Evolutionary conservation across 2,888 invertebrate species (phyloP).

Genomic region (Schizaphis graminum): DNA sequence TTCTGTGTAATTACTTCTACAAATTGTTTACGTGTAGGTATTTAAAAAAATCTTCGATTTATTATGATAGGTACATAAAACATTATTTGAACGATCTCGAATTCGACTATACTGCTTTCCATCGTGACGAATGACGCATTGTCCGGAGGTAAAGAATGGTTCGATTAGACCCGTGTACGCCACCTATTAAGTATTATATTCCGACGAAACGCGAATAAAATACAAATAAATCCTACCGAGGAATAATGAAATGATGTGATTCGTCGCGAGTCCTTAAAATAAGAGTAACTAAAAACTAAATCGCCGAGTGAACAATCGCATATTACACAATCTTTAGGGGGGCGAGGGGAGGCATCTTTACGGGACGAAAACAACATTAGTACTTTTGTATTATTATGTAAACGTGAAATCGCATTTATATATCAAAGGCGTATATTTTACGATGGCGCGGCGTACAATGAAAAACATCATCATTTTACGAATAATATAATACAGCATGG

Average conservation of each 20-base stretch:
- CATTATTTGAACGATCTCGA: not conserved
- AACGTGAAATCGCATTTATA: not conserved
- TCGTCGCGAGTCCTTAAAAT: slow-evolving; percentile 18
- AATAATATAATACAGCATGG: not conserved
- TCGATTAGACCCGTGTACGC: not conserved
- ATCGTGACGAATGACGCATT: not conserved
- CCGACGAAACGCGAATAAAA: not conserved
- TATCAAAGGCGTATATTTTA: slow-evolving; percentile 12
- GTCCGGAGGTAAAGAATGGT: not conserved
- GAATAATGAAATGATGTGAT: not conserved
- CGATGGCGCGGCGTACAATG: not conserved
- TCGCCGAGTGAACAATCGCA: not conserved
- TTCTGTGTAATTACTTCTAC: not conserved
- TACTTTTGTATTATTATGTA: not conserved
- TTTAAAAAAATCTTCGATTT: slow-evolving; percentile 24
- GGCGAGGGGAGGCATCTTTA: not conserved
- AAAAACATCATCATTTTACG: slow-evolving; percentile 28
- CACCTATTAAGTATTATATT: slow-evolving; percentile 24
- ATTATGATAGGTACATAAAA: not conserved
- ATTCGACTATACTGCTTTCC: slow-evolving; percentile 18
- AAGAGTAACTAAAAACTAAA: not conserved
- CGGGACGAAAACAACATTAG: not conserved
- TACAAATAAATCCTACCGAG: not conserved
- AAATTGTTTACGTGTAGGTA: not conserved
- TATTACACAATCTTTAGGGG: not conserved